phyloP scores from a whole-genome alignment of 2,888 invertebrate species.

The Eupithecia inturbata region DNA sequence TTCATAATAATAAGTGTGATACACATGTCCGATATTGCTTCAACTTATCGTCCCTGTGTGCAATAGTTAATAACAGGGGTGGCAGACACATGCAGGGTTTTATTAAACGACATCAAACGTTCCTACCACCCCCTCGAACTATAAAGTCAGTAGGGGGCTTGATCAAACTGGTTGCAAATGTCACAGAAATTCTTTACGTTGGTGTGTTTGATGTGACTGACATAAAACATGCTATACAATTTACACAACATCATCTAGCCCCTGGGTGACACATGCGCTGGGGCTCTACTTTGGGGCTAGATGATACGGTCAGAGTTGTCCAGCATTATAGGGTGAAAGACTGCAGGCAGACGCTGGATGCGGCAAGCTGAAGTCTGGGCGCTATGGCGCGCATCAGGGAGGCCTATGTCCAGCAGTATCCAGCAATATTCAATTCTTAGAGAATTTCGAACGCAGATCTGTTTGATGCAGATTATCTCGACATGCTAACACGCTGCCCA shows the following conservation, averaged over 20 bases:
- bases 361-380: too few species aligned
- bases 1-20: too few species aligned
- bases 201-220: too few species aligned
- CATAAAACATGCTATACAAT: neutral
- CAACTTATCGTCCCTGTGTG: constrained; percentile 4
- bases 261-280: neutral
- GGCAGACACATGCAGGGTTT: neutral
- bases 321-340: neutral
- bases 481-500: too few species aligned
- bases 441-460: too few species aligned
- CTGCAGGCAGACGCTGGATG: neutral
- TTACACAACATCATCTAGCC: neutral
- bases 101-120: constrained; percentile 9
- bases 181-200: neutral
- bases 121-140: neutral
- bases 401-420: too few species aligned
- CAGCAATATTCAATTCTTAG: too few species aligned
- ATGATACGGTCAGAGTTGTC: neutral
- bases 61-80: neutral
- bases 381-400: too few species aligned
- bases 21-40: constrained; percentile 6
- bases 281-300: neutral
- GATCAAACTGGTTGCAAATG: neutral
- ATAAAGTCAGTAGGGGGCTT: constrained; percentile 8
- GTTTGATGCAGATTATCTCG: too few species aligned